Percentiles rank a stretch among this genome's conserved stretches.
phyloP scores from a whole-genome alignment of 2,797 vertebrate species.

The Gephyroberyx darwinii region DNA sequence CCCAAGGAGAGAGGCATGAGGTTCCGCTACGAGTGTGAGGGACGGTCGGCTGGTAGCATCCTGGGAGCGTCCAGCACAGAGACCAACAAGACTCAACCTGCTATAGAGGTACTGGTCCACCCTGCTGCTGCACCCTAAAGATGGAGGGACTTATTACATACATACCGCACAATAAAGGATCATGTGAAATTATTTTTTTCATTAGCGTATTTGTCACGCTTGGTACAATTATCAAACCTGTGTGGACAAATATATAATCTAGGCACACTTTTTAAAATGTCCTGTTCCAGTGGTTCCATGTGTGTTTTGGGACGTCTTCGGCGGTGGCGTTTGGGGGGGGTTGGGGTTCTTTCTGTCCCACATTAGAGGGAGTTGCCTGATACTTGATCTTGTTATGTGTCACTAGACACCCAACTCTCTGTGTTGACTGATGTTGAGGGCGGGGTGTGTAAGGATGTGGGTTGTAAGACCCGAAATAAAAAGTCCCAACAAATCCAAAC shows the following conservation, averaged over 20 bases:
- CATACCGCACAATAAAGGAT: too few relatives aligned
- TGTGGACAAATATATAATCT: too few relatives aligned
- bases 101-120: slow-evolving; percentile 81
- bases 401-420: slow-evolving; percentile 1
- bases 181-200: too few relatives aligned
- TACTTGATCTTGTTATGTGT: slow-evolving; percentile 42
- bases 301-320: slow-evolving; percentile 17
- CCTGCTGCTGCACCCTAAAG: too few relatives aligned
- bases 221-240: too few relatives aligned
- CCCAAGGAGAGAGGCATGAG: slow-evolving; percentile 95
- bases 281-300: too few relatives aligned
- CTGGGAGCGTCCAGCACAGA: slow-evolving; percentile 89
- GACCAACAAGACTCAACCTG: slow-evolving; percentile 88
- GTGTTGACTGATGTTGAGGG: neutral
- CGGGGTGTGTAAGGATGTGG: slow-evolving; percentile 48
- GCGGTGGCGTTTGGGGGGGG: too few relatives aligned
- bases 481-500: slow-evolving; percentile 68
- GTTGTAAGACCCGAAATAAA: slow-evolving; percentile 53
- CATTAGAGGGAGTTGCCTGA: slow-evolving; percentile 39
- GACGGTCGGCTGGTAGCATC: slow-evolving; percentile 93
- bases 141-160: too few relatives aligned
- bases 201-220: too few relatives aligned
- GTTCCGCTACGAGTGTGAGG: slow-evolving; percentile 96
- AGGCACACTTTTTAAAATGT: too few relatives aligned
- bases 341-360: too few relatives aligned